Evolutionary conservation across 2,113 vertebrate genomes (phyloP).

Genomic region (Sorex fumeus): DNA sequence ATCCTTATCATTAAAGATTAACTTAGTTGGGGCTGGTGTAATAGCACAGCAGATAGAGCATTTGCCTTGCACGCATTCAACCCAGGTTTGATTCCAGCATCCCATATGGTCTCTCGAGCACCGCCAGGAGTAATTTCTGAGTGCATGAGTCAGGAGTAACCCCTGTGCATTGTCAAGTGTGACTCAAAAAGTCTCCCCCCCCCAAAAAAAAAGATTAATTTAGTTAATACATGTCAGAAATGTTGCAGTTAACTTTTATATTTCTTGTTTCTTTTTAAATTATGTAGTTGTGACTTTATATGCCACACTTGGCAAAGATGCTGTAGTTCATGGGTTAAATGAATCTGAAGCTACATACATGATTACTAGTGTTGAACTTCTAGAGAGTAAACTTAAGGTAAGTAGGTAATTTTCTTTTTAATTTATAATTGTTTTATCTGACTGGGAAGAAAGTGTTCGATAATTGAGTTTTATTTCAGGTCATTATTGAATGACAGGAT

Average conservation of each 20-base stretch:
- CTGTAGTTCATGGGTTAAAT: constrained; percentile 95
- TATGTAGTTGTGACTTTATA: constrained; percentile 96
- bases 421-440: constrained; percentile 12
- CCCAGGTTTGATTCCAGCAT: too few species aligned
- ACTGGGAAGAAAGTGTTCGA: background rate
- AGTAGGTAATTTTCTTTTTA: constrained; percentile 71
- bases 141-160: too few species aligned
- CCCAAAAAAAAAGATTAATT: too few species aligned
- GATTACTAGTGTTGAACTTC: constrained; percentile 95
- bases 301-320: constrained; percentile 97
- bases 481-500: constrained; percentile 28
- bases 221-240: constrained; percentile 22
- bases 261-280: constrained; percentile 24
- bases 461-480: constrained; percentile 7
- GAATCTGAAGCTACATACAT: constrained; percentile 95
- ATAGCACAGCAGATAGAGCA: too few species aligned
- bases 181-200: too few species aligned
- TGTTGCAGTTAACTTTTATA: constrained; percentile 40
- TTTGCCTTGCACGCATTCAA: too few species aligned
- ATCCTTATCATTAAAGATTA: too few species aligned
- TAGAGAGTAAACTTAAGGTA: constrained; percentile 97
- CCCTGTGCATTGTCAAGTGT: too few species aligned
- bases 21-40: too few species aligned
- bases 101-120: too few species aligned
- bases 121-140: too few species aligned